Conservation (phyloP, 2,113 vertebrate species). For the Notiomystis cincta region DNA sequence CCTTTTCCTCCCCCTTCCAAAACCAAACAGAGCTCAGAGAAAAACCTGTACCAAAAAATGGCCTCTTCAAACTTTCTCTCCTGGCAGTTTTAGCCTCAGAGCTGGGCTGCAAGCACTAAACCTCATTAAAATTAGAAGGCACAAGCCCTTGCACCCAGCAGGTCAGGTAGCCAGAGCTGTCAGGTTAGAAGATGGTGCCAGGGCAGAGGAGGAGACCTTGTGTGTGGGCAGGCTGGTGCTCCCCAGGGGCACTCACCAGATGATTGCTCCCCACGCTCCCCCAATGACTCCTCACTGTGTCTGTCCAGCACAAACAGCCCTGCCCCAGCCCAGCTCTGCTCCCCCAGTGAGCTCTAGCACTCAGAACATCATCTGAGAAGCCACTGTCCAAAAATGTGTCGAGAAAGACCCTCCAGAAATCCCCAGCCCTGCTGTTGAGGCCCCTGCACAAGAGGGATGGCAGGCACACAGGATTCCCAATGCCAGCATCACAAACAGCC, state of each 20-base stretch:
- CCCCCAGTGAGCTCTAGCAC: neutral
- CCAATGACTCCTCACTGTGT: neutral
- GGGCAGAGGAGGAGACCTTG: neutral
- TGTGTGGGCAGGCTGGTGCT: neutral
- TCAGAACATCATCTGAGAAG: neutral
- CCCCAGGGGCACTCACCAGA: accelerated
- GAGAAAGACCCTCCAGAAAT: neutral
- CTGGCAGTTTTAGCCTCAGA: neutral
- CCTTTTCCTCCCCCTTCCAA: neutral
- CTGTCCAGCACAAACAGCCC: neutral
- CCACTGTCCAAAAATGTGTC: neutral
- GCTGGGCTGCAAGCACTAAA: neutral
- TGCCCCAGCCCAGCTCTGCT: neutral
- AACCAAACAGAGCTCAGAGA: neutral
- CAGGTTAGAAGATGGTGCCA: neutral
- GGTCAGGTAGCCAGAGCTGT: neutral
- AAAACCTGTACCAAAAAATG: neutral
- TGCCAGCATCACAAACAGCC: neutral
- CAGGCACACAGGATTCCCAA: neutral
- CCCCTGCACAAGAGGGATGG: neutral
- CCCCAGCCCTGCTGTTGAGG: neutral
- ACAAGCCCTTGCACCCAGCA: neutral
- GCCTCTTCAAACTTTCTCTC: neutral
- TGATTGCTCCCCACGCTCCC: neutral
- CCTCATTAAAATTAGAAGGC: neutral